These are phyloP conservation scores for Chondrosia reniformis DNA, from an alignment of 37 sponge, comb jelly and placozoan species.

Conservation along the genomic window DNA sequence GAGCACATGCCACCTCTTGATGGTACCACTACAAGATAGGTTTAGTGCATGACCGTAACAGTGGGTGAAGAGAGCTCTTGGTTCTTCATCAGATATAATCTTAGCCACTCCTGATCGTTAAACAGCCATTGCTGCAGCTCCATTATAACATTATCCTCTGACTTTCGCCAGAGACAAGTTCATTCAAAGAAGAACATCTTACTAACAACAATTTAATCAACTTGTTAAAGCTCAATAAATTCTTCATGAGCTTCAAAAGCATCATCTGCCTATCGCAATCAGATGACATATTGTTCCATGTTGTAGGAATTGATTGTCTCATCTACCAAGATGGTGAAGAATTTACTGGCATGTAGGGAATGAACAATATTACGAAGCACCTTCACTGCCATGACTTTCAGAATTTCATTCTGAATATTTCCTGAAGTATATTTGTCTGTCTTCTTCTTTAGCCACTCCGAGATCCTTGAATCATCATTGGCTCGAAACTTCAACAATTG, in stretches of 20 bases:
- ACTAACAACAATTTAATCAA: constrained; percentile 4
- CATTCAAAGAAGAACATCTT: constrained; percentile 23
- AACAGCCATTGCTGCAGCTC: constrained; percentile 30
- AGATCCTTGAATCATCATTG: constrained; percentile 7
- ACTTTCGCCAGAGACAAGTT: constrained; percentile 6
- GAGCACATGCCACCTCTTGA: constrained; percentile 15
- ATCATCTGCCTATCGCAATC: constrained; percentile 4
- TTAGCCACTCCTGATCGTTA: constrained; percentile 17
- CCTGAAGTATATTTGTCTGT: constrained; percentile 22
- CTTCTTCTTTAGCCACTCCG: constrained; percentile 18
- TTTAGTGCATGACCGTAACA: constrained; percentile 29
- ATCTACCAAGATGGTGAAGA: constrained; percentile 17
- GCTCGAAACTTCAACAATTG: constrained; percentile 15
- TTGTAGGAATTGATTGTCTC: constrained; percentile 10
- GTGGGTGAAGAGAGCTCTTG: constrained; percentile 24
- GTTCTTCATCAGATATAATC: constrained; percentile 16
- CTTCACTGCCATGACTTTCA: constrained; percentile 7
- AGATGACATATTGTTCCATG: constrained; percentile 23
- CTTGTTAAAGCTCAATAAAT: constrained; percentile 23
- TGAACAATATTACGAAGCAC: neutral
- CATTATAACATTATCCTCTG: constrained; percentile 28
- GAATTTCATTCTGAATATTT: constrained; percentile 19
- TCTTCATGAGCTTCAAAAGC: constrained; percentile 30
- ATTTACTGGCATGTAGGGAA: neutral
- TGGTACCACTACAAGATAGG: constrained; percentile 15